phyloP scores from a whole-genome alignment of 1,140 invertebrate species.

The Phenacoccus solenopsis region DNA sequence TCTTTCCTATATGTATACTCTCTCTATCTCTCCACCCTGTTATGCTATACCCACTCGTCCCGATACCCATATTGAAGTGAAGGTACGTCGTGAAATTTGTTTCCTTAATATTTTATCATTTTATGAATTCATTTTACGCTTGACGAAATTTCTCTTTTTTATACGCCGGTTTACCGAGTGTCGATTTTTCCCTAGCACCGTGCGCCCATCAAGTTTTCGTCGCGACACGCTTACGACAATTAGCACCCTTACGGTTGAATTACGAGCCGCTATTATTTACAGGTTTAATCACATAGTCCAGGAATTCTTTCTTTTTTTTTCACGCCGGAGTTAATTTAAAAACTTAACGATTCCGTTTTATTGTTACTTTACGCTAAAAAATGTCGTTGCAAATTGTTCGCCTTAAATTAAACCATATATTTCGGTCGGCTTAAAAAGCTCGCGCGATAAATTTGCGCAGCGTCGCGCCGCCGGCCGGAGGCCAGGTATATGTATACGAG shows the following conservation, averaged over 20 bases:
- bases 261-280: background rate
- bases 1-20: background rate
- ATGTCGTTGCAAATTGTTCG: background rate
- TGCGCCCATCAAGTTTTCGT: too few relatives aligned
- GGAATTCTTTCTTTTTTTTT: too few relatives aligned
- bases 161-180: too few relatives aligned
- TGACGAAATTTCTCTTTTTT: too few relatives aligned
- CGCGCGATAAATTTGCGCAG: background rate
- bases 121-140: too few relatives aligned
- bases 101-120: too few relatives aligned
- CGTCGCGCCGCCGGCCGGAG: background rate
- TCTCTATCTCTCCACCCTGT: too few relatives aligned
- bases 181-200: too few relatives aligned
- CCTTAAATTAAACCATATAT: slow-evolving; percentile 4
- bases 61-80: too few relatives aligned
- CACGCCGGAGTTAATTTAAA: slow-evolving; percentile 3
- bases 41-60: too few relatives aligned
- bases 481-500: background rate
- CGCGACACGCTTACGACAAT: background rate
- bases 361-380: background rate
- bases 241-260: background rate
- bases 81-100: too few relatives aligned
- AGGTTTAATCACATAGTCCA: background rate
- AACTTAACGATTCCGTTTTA: background rate
- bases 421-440: background rate